phyloP scores from a whole-genome alignment of 1,140 invertebrate genomes.

The Bombus breviceps region DNA sequence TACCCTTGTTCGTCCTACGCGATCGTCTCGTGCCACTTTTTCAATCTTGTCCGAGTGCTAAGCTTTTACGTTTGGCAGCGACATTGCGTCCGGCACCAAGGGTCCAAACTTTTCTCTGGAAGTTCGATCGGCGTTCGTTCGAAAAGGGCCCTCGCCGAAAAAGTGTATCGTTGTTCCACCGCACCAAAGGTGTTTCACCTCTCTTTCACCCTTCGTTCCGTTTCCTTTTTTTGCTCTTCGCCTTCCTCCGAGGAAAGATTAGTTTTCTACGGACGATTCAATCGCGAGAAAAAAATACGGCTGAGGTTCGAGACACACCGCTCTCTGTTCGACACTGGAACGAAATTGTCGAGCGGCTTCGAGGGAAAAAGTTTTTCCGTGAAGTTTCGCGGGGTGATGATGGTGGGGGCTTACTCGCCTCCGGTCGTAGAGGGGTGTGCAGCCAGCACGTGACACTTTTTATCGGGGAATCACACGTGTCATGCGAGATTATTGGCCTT shows the following conservation, averaged over 20 bases:
- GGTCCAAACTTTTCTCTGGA: constrained; percentile 3
- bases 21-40: neutral
- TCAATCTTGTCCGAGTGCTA: neutral
- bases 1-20: neutral
- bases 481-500: constrained; percentile 74
- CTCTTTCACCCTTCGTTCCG: neutral
- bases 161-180: neutral
- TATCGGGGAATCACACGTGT: constrained; percentile 74
- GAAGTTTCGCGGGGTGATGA: constrained; percentile 4
- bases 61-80: constrained; percentile 4
- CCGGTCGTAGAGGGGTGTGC: constrained; percentile 13
- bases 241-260: neutral
- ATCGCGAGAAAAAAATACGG: neutral
- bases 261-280: neutral
- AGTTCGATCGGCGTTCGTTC: neutral
- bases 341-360: neutral
- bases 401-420: neutral
- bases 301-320: neutral
- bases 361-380: constrained; percentile 38
- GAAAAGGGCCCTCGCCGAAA: neutral
- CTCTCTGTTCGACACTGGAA: neutral
- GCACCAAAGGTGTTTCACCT: neutral
- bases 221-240: no score
- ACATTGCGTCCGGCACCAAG: neutral
- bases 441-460: constrained; percentile 70